Percentiles rank a stretch among this genome's conserved stretches.
phyloP scores from a whole-genome alignment of 2,888 invertebrate genomes.

The Erebia aethiops region DNA sequence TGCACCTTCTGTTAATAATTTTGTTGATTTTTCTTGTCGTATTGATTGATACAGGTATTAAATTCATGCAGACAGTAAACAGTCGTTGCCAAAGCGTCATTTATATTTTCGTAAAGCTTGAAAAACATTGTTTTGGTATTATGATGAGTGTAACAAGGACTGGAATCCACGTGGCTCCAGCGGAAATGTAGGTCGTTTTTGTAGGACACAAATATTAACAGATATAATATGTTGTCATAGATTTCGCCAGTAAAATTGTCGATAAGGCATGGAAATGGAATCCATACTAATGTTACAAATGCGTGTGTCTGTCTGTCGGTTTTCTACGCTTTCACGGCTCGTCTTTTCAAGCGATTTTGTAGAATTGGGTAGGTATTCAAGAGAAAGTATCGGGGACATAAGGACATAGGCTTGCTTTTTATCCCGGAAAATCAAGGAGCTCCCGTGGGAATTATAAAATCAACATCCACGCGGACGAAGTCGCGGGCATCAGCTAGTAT shows the following conservation, averaged over 20 bases:
- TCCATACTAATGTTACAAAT: neutral
- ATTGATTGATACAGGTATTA: neutral
- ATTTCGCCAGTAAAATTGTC: neutral
- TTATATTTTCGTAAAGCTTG: neutral
- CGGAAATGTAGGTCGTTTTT: conserved; percentile 14
- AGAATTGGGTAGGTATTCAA: no score
- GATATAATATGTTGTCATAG: conserved; percentile 4
- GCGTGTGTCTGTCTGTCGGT: no score
- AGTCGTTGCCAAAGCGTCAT: neutral
- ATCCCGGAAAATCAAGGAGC: no score
- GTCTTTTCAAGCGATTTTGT: no score
- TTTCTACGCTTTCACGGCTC: no score
- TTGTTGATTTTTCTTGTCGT: neutral
- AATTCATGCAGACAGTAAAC: neutral
- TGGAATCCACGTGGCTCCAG: conserved; percentile 1
- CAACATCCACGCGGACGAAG: no score
- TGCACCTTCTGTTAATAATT: neutral
- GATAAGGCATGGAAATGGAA: neutral
- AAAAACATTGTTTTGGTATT: conserved; percentile 22
- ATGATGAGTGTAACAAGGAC: conserved; percentile 16
- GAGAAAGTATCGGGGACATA: no score
- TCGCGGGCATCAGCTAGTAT: no score
- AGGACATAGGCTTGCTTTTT: no score
- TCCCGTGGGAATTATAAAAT: no score
- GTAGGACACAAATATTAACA: conserved; percentile 18